Conservation (phyloP, 1,140 invertebrate species). For the Acromyrmex echinatior region DNA sequence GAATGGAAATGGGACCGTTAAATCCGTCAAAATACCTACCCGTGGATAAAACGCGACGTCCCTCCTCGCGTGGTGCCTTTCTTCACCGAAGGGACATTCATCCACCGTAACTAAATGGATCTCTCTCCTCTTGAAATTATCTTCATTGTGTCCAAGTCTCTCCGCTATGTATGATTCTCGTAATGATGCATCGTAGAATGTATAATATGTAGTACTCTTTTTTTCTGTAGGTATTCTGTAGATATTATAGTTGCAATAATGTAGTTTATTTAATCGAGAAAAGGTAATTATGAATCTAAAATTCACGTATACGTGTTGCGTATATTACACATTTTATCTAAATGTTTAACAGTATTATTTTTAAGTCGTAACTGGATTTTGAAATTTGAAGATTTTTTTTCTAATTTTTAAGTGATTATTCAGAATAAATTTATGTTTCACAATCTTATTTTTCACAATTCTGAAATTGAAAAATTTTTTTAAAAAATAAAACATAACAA, state of each 20-base stretch:
- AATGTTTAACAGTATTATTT: neutral
- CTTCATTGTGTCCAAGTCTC: constrained; percentile 45
- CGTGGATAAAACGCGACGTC: constrained; percentile 63
- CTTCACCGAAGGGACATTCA: constrained; percentile 66
- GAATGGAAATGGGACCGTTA: constrained; percentile 71
- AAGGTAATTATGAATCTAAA: constrained; percentile 13
- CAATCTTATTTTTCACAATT: too few relatives aligned
- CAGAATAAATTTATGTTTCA: too few relatives aligned
- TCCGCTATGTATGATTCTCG: neutral
- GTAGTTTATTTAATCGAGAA: neutral
- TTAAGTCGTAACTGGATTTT: neutral
- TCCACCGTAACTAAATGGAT: constrained; percentile 74
- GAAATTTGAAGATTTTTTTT: too few relatives aligned
- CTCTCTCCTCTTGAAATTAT: constrained; percentile 48
- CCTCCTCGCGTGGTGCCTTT: constrained; percentile 47
- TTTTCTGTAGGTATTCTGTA: neutral
- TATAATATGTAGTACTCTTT: neutral
- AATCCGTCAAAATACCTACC: constrained; percentile 72
- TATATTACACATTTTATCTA: neutral
- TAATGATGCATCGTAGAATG: constrained; percentile 35
- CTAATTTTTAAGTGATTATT: too few relatives aligned
- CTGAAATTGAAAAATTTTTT: too few relatives aligned
- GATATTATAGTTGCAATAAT: neutral
- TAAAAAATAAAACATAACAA: too few relatives aligned
- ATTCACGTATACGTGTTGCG: neutral